These are phyloP conservation scores for Sorex maritimensis DNA, from an alignment of 2,797 vertebrate genomes.

Conservation along the genomic window DNA sequence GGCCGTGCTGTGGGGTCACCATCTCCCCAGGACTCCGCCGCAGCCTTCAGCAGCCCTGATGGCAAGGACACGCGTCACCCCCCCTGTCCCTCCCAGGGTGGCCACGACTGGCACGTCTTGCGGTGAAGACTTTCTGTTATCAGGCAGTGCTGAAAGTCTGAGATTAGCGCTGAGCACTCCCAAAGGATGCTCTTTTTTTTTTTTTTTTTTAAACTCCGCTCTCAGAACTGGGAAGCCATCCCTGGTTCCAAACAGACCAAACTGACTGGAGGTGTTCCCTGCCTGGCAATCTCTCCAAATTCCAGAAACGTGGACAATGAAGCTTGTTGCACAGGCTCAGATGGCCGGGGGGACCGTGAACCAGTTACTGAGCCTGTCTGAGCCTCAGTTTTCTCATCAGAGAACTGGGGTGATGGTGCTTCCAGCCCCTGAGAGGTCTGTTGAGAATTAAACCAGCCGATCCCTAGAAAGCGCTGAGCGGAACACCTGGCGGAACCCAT, in stretches of 20 bases:
- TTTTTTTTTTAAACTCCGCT: not conserved
- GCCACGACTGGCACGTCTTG: not conserved
- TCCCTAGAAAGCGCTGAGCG: not conserved
- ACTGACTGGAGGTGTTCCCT: not conserved
- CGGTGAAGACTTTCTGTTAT: constrained; percentile 12
- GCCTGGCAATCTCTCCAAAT: not conserved
- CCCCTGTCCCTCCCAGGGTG: not conserved
- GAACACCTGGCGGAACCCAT: not conserved
- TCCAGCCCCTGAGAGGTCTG: not conserved
- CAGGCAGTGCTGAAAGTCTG: not conserved
- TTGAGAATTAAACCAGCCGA: constrained; percentile 47
- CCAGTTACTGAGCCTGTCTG: not conserved
- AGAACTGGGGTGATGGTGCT: not conserved
- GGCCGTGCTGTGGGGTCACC: constrained; percentile 57
- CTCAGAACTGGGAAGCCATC: not conserved
- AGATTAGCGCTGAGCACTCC: not conserved
- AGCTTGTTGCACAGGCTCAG: not conserved
- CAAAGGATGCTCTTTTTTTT: no score
- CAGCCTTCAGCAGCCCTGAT: constrained; percentile 62
- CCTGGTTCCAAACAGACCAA: not conserved
- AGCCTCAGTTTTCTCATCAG: constrained; percentile 2
- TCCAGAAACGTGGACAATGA: not conserved
- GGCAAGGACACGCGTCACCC: no score
- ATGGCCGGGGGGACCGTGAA: not conserved
- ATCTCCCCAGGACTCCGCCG: constrained; percentile 53